phyloP scores from a whole-genome alignment of 2,797 vertebrate species.

The Nyctibius grandis region DNA sequence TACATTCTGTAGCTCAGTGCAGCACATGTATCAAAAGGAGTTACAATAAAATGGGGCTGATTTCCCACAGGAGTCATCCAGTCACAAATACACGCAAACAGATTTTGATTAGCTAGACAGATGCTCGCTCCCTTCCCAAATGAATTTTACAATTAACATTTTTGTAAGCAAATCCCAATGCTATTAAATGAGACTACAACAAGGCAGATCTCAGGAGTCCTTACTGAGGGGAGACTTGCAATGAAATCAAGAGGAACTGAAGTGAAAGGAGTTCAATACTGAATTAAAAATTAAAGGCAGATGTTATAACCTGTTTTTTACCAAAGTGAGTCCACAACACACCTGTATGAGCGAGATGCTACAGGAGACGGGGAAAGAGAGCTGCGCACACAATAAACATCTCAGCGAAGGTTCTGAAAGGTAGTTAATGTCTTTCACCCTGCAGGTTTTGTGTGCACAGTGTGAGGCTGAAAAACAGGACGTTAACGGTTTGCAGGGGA shows the following conservation, averaged over 20 bases:
- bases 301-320: not conserved
- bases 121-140: conserved; percentile 14
- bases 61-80: conserved; percentile 57
- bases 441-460: not conserved
- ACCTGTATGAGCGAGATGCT: not conserved
- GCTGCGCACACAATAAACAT: not conserved
- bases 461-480: not conserved
- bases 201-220: not conserved
- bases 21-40: conserved; percentile 44
- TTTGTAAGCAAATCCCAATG: conserved; percentile 36
- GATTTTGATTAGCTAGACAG: conserved; percentile 38
- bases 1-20: conserved; percentile 9
- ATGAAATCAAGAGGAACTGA: not conserved
- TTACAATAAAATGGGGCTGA: conserved; percentile 58
- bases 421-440: not conserved
- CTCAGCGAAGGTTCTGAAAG: not conserved
- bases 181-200: not conserved
- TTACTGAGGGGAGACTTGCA: not conserved
- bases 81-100: conserved; percentile 42
- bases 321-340: not conserved
- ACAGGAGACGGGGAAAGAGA: not conserved
- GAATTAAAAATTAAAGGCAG: conserved; percentile 1
- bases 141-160: conserved; percentile 33
- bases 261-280: not conserved
- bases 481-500: not conserved